phyloP scores from a whole-genome alignment of 2,888 invertebrate genomes.

The Lutraria lutraria region DNA sequence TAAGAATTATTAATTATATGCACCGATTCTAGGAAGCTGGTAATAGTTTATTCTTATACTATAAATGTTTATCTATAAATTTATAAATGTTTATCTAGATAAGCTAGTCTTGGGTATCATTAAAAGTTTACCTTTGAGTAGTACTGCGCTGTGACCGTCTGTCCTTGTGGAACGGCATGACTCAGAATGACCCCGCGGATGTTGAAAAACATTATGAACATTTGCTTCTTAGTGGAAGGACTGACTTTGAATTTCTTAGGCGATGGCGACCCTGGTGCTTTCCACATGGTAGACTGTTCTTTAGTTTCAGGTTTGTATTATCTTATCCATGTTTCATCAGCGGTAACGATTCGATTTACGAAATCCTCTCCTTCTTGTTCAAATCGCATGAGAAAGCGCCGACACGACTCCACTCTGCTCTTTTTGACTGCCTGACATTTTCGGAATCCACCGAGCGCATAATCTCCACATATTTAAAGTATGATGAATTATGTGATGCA shows the following conservation, averaged over 20 bases:
- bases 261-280: constrained; percentile 38
- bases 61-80: neutral
- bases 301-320: constrained; percentile 49
- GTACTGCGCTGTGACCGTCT: neutral
- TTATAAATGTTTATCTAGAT: neutral
- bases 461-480: too few relatives aligned
- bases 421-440: too few relatives aligned
- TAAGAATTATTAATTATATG: neutral
- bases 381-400: neutral
- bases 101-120: too few relatives aligned
- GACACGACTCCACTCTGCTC: too few relatives aligned
- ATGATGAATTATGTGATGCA: too few relatives aligned
- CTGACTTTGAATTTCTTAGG: constrained; percentile 27
- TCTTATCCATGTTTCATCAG: constrained; percentile 48
- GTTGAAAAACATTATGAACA: constrained; percentile 17
- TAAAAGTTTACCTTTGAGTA: neutral
- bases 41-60: neutral
- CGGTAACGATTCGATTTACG: constrained; percentile 36
- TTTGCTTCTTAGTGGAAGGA: neutral
- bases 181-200: constrained; percentile 17
- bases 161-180: neutral
- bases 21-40: neutral
- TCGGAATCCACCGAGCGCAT: too few relatives aligned
- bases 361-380: constrained; percentile 8
- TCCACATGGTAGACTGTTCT: constrained; percentile 36